Percentiles rank a stretch among this genome's conserved stretches.
These are phyloP conservation scores for Parotocinclus haroldoi DNA, from an alignment of 2,797 vertebrate species.

Conservation along the genomic window DNA sequence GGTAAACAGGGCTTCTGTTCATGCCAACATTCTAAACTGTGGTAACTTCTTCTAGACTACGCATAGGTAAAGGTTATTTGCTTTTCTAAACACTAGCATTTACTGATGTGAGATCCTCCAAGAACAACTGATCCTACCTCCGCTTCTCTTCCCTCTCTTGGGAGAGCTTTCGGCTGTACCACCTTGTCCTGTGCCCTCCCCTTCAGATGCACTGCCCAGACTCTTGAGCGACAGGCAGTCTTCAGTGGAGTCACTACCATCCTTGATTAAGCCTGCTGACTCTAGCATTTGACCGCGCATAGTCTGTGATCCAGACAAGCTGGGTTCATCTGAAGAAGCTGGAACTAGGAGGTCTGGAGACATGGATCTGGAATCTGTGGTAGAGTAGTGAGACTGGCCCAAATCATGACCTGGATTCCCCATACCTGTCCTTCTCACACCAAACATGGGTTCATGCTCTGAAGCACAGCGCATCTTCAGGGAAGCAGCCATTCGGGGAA, in stretches of 20 bases:
- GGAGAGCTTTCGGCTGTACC: slow-evolving; percentile 20
- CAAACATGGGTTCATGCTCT: slow-evolving; percentile 22
- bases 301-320: neutral
- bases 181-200: slow-evolving; percentile 18
- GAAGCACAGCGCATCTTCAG: slow-evolving; percentile 32
- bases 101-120: neutral
- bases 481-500: slow-evolving; percentile 44
- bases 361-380: neutral
- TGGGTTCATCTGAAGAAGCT: slow-evolving; percentile 3
- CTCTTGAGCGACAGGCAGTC: slow-evolving; percentile 25
- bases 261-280: slow-evolving; percentile 15
- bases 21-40: no score
- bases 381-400: neutral
- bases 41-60: no score
- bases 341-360: neutral
- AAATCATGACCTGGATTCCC: neutral
- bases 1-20: no score
- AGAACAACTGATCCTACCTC: slow-evolving; percentile 46
- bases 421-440: slow-evolving; percentile 5
- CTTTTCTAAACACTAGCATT: neutral
- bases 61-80: no score
- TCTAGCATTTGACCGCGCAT: neutral
- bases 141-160: slow-evolving; percentile 23
- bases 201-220: slow-evolving; percentile 10
- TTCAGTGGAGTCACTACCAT: slow-evolving; percentile 26